Percentiles rank a stretch among this genome's conserved stretches.
Evolutionary conservation across 2,113 vertebrate genomes (phyloP).

Genomic region (Oncorhynchus masou): DNA sequence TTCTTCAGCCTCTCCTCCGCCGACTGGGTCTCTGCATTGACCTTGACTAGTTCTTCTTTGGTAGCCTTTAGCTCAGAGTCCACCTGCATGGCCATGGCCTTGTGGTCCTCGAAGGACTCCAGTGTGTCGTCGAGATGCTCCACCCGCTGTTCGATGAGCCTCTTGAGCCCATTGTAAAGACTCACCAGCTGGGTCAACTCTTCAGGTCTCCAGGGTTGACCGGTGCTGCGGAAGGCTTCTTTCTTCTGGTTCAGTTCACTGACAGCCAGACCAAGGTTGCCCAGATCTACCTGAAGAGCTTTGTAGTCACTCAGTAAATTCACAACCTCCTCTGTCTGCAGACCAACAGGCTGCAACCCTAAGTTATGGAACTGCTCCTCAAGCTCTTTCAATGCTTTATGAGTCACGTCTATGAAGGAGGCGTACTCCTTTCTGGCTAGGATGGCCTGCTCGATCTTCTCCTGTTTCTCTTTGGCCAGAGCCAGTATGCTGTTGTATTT

Average conservation of each 20-base stretch:
- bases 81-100: constrained; percentile 80
- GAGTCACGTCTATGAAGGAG: constrained; percentile 84
- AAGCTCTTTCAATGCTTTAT: constrained; percentile 73
- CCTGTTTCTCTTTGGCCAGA: constrained; percentile 88
- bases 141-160: constrained; percentile 82
- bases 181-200: constrained; percentile 83
- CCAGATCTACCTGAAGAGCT: constrained; percentile 76
- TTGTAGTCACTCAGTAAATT: constrained; percentile 78
- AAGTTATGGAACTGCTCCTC: constrained; percentile 83
- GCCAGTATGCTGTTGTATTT: constrained; percentile 84
- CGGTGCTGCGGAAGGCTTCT: constrained; percentile 88
- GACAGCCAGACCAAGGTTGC: constrained; percentile 77
- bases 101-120: constrained; percentile 81
- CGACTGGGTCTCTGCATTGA: constrained; percentile 87
- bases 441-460: constrained; percentile 88
- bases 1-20: constrained; percentile 90
- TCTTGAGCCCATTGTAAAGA: constrained; percentile 80
- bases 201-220: constrained; percentile 89
- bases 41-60: constrained; percentile 78
- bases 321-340: constrained; percentile 76
- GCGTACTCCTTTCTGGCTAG: constrained; percentile 84
- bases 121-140: constrained; percentile 80
- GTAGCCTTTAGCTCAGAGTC: constrained; percentile 79
- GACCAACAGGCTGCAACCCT: constrained; percentile 71
- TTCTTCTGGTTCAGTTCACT: constrained; percentile 92